phyloP scores from a whole-genome alignment of 2,113 vertebrate species.

The Apteryx owenii region DNA sequence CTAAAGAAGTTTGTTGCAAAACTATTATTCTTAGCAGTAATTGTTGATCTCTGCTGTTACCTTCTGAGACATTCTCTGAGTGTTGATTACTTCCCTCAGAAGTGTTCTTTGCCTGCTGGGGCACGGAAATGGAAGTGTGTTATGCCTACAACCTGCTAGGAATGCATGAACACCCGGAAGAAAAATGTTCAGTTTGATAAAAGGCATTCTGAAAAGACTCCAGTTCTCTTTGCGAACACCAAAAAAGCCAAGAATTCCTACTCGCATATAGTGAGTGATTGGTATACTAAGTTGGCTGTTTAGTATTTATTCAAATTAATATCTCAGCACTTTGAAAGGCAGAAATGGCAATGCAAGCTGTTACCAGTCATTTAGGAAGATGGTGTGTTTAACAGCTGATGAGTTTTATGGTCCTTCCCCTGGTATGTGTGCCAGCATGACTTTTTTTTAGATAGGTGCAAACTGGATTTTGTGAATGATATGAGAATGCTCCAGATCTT shows the following conservation, averaged over 20 bases:
- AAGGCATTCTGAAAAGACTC: background rate
- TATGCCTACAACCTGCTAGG: fast-evolving
- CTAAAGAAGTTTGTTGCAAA: background rate
- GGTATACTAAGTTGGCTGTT: fast-evolving
- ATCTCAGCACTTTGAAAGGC: background rate
- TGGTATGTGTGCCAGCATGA: background rate
- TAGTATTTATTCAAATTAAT: background rate
- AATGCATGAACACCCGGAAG: fast-evolving
- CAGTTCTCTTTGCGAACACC: background rate
- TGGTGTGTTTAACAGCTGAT: background rate
- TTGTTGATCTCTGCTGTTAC: background rate
- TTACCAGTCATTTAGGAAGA: background rate
- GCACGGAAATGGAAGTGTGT: fast-evolving
- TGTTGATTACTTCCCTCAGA: background rate
- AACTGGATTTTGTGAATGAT: background rate
- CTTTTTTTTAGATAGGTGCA: background rate
- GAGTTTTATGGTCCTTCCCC: background rate
- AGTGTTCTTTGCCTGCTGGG: background rate
- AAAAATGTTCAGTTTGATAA: background rate
- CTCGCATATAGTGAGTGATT: background rate
- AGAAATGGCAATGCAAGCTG: background rate
- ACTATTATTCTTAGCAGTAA: background rate
- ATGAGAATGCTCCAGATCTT: background rate
- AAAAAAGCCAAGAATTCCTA: background rate
- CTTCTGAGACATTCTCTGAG: background rate